Evolutionary conservation across 2,797 vertebrate genomes (phyloP), one percentile per base, ranked within the genome.

Genomic region (Manis pentadactyla): DNA sequence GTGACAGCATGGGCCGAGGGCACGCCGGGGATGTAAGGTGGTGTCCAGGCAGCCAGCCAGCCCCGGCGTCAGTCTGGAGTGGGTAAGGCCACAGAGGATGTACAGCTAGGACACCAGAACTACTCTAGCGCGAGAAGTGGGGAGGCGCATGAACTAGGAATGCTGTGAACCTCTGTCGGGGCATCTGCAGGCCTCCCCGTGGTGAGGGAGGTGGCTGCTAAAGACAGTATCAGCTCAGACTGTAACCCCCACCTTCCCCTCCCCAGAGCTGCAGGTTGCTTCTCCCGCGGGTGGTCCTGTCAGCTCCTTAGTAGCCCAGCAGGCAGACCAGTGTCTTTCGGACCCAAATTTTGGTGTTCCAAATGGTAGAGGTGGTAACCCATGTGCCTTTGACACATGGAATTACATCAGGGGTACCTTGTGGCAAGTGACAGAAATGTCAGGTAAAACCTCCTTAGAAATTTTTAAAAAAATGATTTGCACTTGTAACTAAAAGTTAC

Each of bases 121-220:
- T 18, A 7, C 34, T 2, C 5, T 6, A 8, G 9, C 12, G 19
- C 0, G 21, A 31, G 25, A 12, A n/a, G 23, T 0, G 0, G 34
- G 9, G 2, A 21, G 27, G 51, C 21, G 4, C 23, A 25, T 0
- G 3, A 21, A 1, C 34, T 17, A 29, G 66, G 17, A 87, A 29
- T 9, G 7, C 23, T 27, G 17, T 8, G 37, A 31, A 27, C 51
- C 49, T 63, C 21, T 18, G 42, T 34, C 7, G 13, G 11, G 14
- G 25, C 18, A 1, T 57, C 92, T 42, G 2, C 5, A 1, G 68
- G 42, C 93, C 11, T 39, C 53, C 0, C 78, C n/a, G 1, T 9
- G 25, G 31, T 0, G 17, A 46, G 34, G 39, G 10, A 11, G 18
- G 10, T 11, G 27, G 49, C 78, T 27, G 73, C n/a, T 12, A 10